Conservation (phyloP, 2,113 vertebrate species). For the Tretioscincus oriximinensis region DNA sequence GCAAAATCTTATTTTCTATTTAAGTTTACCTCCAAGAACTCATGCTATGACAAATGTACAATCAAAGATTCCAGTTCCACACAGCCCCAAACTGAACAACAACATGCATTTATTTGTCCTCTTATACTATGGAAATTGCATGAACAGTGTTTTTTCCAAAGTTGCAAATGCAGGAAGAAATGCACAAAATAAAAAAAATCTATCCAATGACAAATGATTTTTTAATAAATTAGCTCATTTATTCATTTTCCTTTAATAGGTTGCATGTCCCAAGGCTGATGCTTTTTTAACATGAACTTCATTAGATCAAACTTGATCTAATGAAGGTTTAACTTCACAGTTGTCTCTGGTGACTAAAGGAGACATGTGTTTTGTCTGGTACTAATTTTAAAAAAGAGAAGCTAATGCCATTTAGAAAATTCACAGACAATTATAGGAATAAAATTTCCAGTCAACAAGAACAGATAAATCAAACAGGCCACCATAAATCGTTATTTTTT, state of each 20-base stretch:
- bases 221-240: neutral
- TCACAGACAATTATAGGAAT: neutral
- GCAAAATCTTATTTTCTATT: neutral
- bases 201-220: neutral
- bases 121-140: neutral
- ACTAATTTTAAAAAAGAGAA: neutral
- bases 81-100: neutral
- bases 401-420: neutral
- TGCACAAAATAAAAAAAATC: neutral
- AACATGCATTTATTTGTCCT: neutral
- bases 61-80: neutral
- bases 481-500: neutral
- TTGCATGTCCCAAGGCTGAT: neutral
- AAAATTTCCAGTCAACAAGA: neutral
- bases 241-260: neutral
- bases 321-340: slow-evolving; percentile 10
- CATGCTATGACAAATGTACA: neutral
- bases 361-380: neutral
- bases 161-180: neutral
- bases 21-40: neutral
- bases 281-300: neutral
- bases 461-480: neutral
- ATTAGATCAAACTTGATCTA: slow-evolving; percentile 22
- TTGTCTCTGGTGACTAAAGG: neutral
- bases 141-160: neutral